Percentiles rank a stretch among this genome's conserved stretches.
Conservation (phyloP, 37 sponge, comb jelly and placozoan genomes). For the Eunapius fragilis region DNA sequence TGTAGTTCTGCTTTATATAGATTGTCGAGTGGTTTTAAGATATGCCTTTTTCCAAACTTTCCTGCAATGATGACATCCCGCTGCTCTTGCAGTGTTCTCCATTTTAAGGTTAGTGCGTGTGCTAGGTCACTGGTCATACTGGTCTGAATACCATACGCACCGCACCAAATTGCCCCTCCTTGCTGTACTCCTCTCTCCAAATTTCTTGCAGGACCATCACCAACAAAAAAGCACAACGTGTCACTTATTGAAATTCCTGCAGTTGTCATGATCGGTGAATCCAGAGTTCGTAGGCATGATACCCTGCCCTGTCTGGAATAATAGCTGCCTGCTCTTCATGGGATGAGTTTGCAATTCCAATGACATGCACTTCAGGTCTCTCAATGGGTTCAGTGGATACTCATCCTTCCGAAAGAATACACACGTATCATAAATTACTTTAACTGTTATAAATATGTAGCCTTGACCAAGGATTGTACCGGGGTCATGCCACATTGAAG, state of each 20-base stretch:
- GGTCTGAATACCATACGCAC: background rate
- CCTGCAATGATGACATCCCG: background rate
- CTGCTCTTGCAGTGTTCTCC: background rate
- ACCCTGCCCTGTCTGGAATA: background rate
- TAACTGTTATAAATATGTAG: conserved; percentile 6
- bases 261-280: background rate
- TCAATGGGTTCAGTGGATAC: background rate
- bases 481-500: background rate
- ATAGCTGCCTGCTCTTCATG: background rate
- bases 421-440: background rate
- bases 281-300: background rate
- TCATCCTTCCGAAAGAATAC: conserved; percentile 1
- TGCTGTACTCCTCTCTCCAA: background rate
- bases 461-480: background rate
- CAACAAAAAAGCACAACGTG: background rate
- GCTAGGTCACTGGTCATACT: background rate
- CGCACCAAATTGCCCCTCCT: background rate
- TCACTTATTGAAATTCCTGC: background rate
- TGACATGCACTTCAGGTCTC: background rate
- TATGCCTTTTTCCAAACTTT: background rate
- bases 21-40: background rate
- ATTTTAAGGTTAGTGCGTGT: background rate
- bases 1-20: background rate
- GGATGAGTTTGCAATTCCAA: background rate
- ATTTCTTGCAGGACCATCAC: background rate